These are phyloP conservation scores for Callaeas wilsoni DNA, from an alignment of 2,113 vertebrate genomes.

Conservation along the genomic window DNA sequence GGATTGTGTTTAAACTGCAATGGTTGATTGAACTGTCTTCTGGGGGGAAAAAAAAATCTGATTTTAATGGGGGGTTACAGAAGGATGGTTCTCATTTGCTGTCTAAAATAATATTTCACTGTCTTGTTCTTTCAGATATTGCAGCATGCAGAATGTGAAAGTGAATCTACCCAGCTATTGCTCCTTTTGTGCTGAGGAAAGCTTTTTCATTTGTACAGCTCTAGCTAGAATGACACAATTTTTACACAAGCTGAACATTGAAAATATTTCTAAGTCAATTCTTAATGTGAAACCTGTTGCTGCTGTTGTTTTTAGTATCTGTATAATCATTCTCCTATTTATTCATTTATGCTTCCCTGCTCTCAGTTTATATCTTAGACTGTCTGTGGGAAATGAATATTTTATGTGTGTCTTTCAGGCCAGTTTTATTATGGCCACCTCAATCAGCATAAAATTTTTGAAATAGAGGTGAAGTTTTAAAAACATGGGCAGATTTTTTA, in stretches of 20 bases:
- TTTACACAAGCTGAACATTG: not conserved
- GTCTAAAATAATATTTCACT: slow-evolving; percentile 30
- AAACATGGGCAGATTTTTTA: not conserved
- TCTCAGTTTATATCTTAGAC: not conserved
- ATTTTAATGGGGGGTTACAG: not conserved
- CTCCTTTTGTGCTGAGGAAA: not conserved
- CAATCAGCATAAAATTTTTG: not conserved
- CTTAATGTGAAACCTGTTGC: not conserved
- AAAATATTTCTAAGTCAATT: not conserved
- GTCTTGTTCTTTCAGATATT: slow-evolving; percentile 11
- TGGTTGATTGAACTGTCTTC: not conserved
- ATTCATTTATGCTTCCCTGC: fast-evolving
- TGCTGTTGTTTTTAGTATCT: not conserved
- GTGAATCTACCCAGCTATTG: not conserved
- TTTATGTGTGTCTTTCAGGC: not conserved
- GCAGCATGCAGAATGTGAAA: slow-evolving; percentile 15
- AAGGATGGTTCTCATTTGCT: not conserved
- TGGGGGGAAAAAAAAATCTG: not conserved
- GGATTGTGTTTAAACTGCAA: not conserved
- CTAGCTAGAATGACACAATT: not conserved
- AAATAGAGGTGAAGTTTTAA: not conserved
- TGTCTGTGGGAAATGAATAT: not conserved
- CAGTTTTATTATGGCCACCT: fast-evolving
- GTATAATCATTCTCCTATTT: not conserved
- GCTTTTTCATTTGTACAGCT: not conserved